Base-by-base conservation (phyloP, 2,888 invertebrate species). In the Xestoiulus laeticollis region DNA sequence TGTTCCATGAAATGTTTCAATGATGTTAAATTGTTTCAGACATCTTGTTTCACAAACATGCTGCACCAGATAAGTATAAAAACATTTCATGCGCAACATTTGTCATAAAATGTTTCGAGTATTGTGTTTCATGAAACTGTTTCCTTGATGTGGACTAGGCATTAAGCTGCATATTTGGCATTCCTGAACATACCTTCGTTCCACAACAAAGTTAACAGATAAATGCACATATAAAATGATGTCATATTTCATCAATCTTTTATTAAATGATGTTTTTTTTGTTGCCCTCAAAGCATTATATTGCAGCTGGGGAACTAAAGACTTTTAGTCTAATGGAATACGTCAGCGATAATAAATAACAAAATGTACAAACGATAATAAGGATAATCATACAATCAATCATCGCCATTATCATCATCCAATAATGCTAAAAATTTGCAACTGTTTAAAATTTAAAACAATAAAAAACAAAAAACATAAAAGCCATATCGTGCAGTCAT, bases 361-460 rank as follows among this genome's bases (percentile, higher is more conserved):
- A 68, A 68, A 68, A 68, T 68, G 68, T 68, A 68, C 68, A 68
- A 68, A 68, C 68, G 68, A 68, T 68, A 68, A 68, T 68, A 68
- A 68, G 26, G 26, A 68, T 68, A 68, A 68, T 68, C 68, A 68
- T 68, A 68, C 68, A 68, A 68, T 68, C 68, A 26, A 68, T 68
- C 68, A 68, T 68, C 68, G 68, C 68, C 26, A 68, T 68, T 68
- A n/a, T 68, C 26, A 68, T 68, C 68, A 26, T 68, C 26, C 68
- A 26, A 68, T 68, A 68, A 68, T 26, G 26, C 68, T 68, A 68
- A 68, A 68, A 68, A 68, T 68, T 68, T 68, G 68, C 68, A 68
- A 68, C 68, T 26, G 22, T 68, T 68, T 68, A 68, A 68, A 68
- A 68, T 68, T 68, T 68, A 68, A n/a, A 68, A 68, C 68, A 68